Percentiles rank a stretch among this genome's conserved stretches.
phyloP scores from a whole-genome alignment of 37 sponge, comb jelly and placozoan genomes.

The Eunapius fragilis region DNA sequence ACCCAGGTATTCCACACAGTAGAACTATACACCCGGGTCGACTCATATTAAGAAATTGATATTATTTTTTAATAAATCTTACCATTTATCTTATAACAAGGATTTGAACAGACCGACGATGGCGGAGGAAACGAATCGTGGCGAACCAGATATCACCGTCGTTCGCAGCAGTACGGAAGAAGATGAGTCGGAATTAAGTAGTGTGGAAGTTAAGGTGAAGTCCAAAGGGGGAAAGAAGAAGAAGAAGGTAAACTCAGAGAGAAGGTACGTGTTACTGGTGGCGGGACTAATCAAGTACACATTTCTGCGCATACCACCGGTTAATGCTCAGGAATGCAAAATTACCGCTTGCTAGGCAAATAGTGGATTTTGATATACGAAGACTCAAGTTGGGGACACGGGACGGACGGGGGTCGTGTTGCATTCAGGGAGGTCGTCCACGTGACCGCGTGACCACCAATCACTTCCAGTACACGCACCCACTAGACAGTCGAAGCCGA shows the following conservation, averaged over 20 bases:
- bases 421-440: not conserved
- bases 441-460: not conserved
- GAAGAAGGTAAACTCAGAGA: not conserved
- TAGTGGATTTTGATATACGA: too few species aligned
- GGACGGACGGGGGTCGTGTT: not conserved
- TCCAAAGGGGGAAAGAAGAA: not conserved
- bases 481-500: not conserved
- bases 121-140: not conserved
- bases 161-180: not conserved
- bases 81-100: not conserved
- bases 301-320: too few species aligned
- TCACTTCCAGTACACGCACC: not conserved
- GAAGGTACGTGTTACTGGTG: not conserved
- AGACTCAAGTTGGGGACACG: too few species aligned
- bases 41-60: not conserved
- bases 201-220: not conserved
- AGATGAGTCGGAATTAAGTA: not conserved
- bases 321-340: too few species aligned
- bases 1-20: slow-evolving; percentile 71
- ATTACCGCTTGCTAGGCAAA: too few species aligned
- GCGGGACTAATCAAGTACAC: not conserved
- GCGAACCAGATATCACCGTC: not conserved
- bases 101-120: not conserved
- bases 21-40: slow-evolving; percentile 40
- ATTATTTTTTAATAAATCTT: not conserved